These are phyloP conservation scores for Brachyptera risi DNA, from an alignment of 2,888 invertebrate species.

Conservation along the genomic window DNA sequence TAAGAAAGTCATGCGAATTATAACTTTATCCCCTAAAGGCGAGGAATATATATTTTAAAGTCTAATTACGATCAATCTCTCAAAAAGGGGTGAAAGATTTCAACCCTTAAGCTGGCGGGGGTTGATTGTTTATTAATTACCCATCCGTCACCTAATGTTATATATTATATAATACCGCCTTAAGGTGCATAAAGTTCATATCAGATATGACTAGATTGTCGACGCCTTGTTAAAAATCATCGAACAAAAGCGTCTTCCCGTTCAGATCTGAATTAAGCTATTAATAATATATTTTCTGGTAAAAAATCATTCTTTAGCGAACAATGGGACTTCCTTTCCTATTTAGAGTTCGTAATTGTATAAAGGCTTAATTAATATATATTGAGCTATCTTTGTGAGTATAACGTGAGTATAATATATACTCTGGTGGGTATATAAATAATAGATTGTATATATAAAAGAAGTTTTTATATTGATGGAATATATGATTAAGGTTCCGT, in stretches of 20 bases:
- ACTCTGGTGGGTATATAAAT: no score
- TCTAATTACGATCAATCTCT: conserved; percentile 19
- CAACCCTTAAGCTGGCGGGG: conserved; percentile 10
- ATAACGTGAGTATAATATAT: no score
- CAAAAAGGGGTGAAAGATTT: conserved; percentile 16
- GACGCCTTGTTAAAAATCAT: background rate
- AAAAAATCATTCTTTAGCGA: background rate
- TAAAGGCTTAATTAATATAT: conserved; percentile 8
- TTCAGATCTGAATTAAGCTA: no score
- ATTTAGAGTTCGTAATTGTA: conserved; percentile 1
- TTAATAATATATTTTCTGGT: background rate
- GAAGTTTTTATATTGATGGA: no score
- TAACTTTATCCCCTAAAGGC: background rate
- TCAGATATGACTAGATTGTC: no score
- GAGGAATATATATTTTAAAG: background rate
- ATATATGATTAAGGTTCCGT: no score
- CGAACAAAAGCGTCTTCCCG: background rate
- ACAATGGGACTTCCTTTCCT: conserved; percentile 8
- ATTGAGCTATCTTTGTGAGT: background rate
- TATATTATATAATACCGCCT: background rate
- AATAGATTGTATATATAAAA: no score
- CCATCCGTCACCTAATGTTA: conserved; percentile 30
- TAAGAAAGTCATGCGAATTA: background rate
- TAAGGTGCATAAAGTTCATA: background rate
- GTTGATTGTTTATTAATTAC: conserved; percentile 31